phyloP scores from a whole-genome alignment of 1,140 invertebrate species.

The Parapsyche elsis region DNA sequence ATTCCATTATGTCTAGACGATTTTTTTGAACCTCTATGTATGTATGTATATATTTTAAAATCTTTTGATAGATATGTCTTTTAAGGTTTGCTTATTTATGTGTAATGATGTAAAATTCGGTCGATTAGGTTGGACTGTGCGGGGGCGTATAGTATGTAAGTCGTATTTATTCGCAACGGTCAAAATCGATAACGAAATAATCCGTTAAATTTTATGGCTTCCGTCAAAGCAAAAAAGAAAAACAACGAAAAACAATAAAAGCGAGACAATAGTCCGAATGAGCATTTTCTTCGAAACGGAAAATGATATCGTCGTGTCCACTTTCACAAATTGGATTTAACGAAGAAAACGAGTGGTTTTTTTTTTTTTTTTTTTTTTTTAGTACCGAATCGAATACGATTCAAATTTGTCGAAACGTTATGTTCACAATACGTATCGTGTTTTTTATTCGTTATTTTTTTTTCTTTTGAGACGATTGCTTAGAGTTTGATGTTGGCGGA shows the following conservation, averaged over 20 bases:
- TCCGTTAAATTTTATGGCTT: constrained; percentile 54
- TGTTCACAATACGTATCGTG: background rate
- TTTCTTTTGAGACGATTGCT: background rate
- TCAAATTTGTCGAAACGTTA: background rate
- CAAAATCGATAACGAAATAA: constrained; percentile 51
- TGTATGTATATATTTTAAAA: too few species aligned
- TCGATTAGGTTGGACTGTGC: background rate
- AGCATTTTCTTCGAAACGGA: constrained; percentile 49
- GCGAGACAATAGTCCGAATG: constrained; percentile 24
- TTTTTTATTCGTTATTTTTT: background rate
- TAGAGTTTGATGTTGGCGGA: background rate
- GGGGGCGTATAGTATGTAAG: background rate
- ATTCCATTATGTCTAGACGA: background rate
- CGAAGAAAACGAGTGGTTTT: constrained; percentile 13
- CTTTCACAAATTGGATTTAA: constrained; percentile 54
- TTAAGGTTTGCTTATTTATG: background rate
- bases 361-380: background rate
- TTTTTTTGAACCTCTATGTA: too few species aligned
- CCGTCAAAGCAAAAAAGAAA: constrained; percentile 51
- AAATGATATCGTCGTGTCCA: constrained; percentile 51
- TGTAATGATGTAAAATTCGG: background rate
- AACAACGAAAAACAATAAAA: constrained; percentile 42
- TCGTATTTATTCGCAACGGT: constrained; percentile 11
- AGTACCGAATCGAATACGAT: background rate
- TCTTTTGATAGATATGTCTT: background rate